Evolutionary conservation across 2,113 vertebrate genomes (phyloP).

Genomic region (Dasyurus viverrinus): DNA sequence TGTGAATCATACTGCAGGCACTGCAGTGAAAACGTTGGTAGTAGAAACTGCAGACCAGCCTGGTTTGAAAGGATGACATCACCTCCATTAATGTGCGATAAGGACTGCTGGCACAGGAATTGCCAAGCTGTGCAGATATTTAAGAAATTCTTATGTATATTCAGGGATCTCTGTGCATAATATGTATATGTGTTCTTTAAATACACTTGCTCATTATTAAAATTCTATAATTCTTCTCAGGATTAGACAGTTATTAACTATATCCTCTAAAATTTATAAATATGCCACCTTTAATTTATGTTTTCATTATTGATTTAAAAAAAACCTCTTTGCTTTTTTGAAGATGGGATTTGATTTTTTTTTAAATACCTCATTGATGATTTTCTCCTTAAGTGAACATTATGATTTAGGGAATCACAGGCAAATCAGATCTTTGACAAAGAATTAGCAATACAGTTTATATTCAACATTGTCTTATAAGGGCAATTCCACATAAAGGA

Average conservation of each 20-base stretch:
- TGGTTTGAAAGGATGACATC: conserved; percentile 80
- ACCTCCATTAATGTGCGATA: conserved; percentile 67
- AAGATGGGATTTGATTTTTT: neutral
- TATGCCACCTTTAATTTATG: neutral
- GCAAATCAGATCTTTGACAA: conserved; percentile 52
- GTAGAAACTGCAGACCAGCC: conserved; percentile 57
- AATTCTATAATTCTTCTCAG: conserved; percentile 42
- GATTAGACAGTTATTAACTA: conserved; percentile 30
- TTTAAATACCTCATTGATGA: neutral
- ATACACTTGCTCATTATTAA: conserved; percentile 25
- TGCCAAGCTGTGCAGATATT: conserved; percentile 56
- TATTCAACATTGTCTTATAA: conserved; percentile 37
- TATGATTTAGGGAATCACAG: conserved; percentile 43
- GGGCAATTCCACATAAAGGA: neutral
- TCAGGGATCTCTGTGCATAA: neutral
- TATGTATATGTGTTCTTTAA: neutral
- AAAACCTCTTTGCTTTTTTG: conserved; percentile 40
- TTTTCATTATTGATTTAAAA: conserved; percentile 35
- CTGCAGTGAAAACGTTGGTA: conserved; percentile 60
- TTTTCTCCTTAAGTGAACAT: conserved; percentile 56
- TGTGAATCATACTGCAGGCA: conserved; percentile 55
- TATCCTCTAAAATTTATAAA: conserved; percentile 30
- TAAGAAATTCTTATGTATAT: conserved; percentile 58
- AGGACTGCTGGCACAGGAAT: conserved; percentile 57
- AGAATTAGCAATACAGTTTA: conserved; percentile 52